A percentile compares a stretch with the other conserved stretches of the same genome.
Evolutionary conservation across 2,888 invertebrate genomes (phyloP).

Genomic region (Arrhopalites spinosus): DNA sequence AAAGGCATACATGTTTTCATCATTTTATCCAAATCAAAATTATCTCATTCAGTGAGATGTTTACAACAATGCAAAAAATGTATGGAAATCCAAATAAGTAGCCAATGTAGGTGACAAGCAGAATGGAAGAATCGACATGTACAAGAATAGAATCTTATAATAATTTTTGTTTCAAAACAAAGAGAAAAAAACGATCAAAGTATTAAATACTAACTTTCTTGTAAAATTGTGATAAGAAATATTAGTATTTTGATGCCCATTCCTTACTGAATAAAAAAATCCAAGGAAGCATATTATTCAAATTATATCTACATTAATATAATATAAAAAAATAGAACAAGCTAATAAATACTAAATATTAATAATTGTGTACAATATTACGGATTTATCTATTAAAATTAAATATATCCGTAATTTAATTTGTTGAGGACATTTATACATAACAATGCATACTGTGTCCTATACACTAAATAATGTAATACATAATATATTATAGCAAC

Average conservation of each 20-base stretch:
- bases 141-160: no score
- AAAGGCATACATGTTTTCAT: no score
- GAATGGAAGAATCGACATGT: no score
- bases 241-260: conserved; percentile 20
- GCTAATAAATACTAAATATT: background rate
- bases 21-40: no score
- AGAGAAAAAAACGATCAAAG: background rate
- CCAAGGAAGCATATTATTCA: background rate
- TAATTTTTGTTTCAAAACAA: background rate
- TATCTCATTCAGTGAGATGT: no score
- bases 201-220: conserved; percentile 15
- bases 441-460: background rate
- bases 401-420: background rate
- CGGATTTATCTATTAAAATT: background rate
- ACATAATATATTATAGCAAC: no score
- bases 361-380: no score
- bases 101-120: no score
- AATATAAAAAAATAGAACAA: background rate
- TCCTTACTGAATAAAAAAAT: background rate
- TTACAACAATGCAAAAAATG: no score
- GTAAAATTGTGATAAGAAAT: conserved; percentile 19
- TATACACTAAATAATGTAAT: no score
- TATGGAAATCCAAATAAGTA: no score
- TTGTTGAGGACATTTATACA: background rate
- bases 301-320: background rate